Evolutionary conservation across 2,888 invertebrate genomes (phyloP), one percentile per base, ranked within the genome.

Genomic region (Tiliacea citrago): DNA sequence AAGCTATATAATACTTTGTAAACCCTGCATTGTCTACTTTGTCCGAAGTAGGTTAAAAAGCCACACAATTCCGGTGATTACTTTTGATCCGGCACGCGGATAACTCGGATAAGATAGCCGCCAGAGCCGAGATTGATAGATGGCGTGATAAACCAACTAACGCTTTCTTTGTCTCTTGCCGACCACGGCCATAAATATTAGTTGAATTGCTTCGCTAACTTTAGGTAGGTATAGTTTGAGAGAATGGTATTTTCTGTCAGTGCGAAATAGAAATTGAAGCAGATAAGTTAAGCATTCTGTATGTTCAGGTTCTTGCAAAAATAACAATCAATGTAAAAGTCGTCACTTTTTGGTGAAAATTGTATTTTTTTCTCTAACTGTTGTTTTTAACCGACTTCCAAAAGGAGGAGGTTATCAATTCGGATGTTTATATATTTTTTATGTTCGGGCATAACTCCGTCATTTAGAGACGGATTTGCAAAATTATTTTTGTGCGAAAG

Each of bases 141-240:
- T 73, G 63, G 60, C 42, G 39, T 13, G 73, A 71, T 73, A 75
- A 80, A 75, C 67, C 70, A 83, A 82, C 55, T 51, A 68, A 61
- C 57, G 39, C 13, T 67, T 67, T 80, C 57, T 72, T 72, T 75
- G 42, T 29, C 29, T 63, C 24, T 18, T 18, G n/a, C 65, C 69
- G 63, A 82, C 57, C 49, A 10, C 47, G 1, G 3, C 12, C 53
- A 71, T 55, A 53, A 75, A 75, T 65, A 81, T 69, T 66, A 62
- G 60, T 55, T 57, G 49, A 45, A 55, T 49, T n/a, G 49, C 29
- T 66, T 29, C 24, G 42, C 58, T 6, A 13, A 57, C 9, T 73
- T n/a, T 9, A 24, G 18, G 10, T 13, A 24, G 18, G 10, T 18
- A 13, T n/a, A 42, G 39, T 47, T 72, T 24, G 12, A 24, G 21